These are phyloP conservation scores for Plumapathes pennacea DNA, from an alignment of 92 coral and sea anemone genomes.

Conservation along the genomic window DNA sequence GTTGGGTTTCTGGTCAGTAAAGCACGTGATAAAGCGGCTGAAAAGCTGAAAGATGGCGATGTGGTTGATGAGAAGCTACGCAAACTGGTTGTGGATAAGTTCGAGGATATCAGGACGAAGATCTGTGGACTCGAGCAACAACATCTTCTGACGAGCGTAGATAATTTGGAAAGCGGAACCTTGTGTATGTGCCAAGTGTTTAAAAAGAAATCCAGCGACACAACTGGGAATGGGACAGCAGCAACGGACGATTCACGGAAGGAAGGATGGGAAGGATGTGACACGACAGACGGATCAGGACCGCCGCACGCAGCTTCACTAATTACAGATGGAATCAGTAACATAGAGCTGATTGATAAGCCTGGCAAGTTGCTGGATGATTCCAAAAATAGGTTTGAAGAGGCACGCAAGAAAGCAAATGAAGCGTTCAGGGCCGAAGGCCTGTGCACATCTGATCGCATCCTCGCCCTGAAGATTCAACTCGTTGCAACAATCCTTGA, in stretches of 20 bases:
- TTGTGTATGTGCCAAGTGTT: no score
- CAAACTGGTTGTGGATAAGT: constrained; percentile 1
- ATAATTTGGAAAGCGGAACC: not conserved
- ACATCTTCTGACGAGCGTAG: not conserved
- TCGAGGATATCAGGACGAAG: constrained; percentile 6
- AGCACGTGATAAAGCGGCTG: not conserved
- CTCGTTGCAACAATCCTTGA: constrained; percentile 32
- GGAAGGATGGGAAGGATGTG: no score
- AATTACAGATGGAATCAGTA: no score
- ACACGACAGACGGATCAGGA: no score
- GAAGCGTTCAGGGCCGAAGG: no score
- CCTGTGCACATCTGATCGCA: constrained; percentile 30
- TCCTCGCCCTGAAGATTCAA: constrained; percentile 28
- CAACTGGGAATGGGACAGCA: no score
- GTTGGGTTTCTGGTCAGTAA: no score
- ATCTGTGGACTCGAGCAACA: not conserved
- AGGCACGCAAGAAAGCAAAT: no score
- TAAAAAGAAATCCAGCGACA: not conserved
- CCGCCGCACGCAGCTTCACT: no score
- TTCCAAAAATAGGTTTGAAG: no score
- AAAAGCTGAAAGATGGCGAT: constrained; percentile 8
- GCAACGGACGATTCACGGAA: no score
- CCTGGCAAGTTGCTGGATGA: not conserved
- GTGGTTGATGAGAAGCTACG: constrained; percentile 4
- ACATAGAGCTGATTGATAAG: no score